A percentile compares a stretch with the other conserved stretches of the same genome.
These are phyloP conservation scores for Phrynosoma blainvillii DNA, from an alignment of 2,113 vertebrate species.

Conservation along the genomic window DNA sequence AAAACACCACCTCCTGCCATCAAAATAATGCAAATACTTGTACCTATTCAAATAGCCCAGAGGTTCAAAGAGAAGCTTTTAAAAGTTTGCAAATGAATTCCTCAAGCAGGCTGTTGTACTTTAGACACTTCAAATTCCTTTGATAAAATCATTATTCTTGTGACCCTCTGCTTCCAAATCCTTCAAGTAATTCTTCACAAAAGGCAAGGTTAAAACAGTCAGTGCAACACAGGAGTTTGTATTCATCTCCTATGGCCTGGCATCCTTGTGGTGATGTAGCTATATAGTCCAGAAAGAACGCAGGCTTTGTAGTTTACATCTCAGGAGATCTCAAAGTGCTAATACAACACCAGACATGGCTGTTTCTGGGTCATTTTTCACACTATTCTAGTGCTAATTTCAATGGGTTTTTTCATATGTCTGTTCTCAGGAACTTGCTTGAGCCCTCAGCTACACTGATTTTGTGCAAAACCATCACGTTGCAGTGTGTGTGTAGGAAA, in stretches of 20 bases:
- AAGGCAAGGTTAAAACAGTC: conserved; percentile 1
- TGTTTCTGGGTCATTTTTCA: not conserved
- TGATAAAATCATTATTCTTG: conserved; percentile 5
- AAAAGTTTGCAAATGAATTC: conserved; percentile 18
- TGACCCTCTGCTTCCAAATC: conserved; percentile 11
- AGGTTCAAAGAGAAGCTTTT: conserved; percentile 31
- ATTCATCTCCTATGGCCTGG: not conserved
- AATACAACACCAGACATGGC: not conserved
- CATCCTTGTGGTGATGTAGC: not conserved
- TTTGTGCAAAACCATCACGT: not conserved
- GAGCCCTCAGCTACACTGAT: not conserved
- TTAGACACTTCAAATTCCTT: not conserved
- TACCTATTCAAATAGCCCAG: not conserved
- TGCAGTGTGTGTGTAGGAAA: not conserved
- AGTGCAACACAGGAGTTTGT: not conserved
- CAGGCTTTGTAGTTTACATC: not conserved
- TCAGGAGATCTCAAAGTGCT: not conserved
- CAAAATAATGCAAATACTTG: conserved; percentile 17
- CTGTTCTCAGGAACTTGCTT: not conserved
- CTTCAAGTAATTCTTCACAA: not conserved
- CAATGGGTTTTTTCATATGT: not conserved
- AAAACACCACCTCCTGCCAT: not conserved
- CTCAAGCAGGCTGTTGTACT: conserved; percentile 14
- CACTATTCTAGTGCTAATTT: not conserved
- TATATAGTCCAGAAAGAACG: not conserved